Conservation (phyloP, 2,113 vertebrate species). For the Pomatorhinus ruficollis region DNA sequence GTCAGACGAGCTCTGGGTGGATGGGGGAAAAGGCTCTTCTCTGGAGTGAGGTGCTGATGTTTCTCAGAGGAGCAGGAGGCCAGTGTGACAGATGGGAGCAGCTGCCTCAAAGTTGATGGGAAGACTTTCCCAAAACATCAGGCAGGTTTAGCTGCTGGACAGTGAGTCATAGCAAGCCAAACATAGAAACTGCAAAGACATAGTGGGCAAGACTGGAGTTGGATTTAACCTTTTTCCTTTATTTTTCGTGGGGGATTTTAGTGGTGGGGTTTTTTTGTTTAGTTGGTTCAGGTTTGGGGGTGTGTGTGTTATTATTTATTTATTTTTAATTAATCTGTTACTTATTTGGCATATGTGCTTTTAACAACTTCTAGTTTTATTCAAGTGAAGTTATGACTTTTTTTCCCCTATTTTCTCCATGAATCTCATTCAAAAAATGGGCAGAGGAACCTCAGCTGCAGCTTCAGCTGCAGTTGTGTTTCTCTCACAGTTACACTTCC, state of each 20-base stretch:
- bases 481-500: not conserved
- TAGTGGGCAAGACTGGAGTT: not conserved
- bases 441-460: not conserved
- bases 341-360: not conserved
- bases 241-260: rapidly evolving
- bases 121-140: not conserved
- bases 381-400: not conserved
- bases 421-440: not conserved
- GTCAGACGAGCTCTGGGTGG: not conserved
- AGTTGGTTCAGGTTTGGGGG: rapidly evolving
- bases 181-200: not conserved
- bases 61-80: not conserved
- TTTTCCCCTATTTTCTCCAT: not conserved
- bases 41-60: not conserved
- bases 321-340: not conserved
- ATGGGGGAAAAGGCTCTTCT: not conserved
- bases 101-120: not conserved
- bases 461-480: not conserved
- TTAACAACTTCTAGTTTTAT: not conserved
- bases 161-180: not conserved
- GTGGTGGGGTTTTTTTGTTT: not conserved
- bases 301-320: too few species aligned
- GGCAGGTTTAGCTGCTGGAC: not conserved
- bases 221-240: not conserved
- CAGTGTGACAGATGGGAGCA: rapidly evolving